phyloP scores from a whole-genome alignment of 2,888 invertebrate species.

The Yponomeuta sedellus region DNA sequence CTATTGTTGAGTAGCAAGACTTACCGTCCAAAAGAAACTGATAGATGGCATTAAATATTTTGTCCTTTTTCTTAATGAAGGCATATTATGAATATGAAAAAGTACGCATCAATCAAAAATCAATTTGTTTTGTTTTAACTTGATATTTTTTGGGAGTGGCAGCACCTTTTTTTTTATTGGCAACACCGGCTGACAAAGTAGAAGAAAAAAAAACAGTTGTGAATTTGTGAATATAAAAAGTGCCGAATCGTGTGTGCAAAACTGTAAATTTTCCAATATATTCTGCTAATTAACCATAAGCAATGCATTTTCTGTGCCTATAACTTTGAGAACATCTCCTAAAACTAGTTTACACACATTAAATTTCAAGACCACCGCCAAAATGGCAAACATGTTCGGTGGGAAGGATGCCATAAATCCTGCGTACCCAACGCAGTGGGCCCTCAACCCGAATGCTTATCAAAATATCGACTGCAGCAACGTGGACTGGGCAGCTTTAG shows the following conservation, averaged over 20 bases:
- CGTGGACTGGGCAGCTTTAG: constrained; percentile 97
- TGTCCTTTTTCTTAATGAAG: too few relatives aligned
- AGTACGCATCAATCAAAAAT: too few relatives aligned
- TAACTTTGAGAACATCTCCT: background rate
- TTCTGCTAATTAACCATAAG: background rate
- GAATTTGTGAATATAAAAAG: too few relatives aligned
- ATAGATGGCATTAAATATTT: background rate
- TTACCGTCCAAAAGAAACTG: background rate
- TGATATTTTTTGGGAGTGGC: too few relatives aligned
- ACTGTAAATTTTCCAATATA: background rate
- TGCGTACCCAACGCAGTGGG: constrained; percentile 85
- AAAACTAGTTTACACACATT: background rate
- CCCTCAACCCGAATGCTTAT: constrained; percentile 87
- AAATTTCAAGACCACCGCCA: background rate
- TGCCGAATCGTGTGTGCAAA: background rate
- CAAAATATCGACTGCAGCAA: constrained; percentile 89
- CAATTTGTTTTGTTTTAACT: too few relatives aligned
- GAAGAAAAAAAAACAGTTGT: background rate
- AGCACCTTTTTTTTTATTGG: too few relatives aligned
- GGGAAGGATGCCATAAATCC: constrained; percentile 79
- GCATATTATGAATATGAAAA: too few relatives aligned
- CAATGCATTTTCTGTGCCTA: background rate
- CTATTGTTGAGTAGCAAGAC: constrained; percentile 2
- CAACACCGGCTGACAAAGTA: background rate
- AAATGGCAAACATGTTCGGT: constrained; percentile 65